phyloP scores from a whole-genome alignment of 2,888 invertebrate species.

The Acleris laterana region DNA sequence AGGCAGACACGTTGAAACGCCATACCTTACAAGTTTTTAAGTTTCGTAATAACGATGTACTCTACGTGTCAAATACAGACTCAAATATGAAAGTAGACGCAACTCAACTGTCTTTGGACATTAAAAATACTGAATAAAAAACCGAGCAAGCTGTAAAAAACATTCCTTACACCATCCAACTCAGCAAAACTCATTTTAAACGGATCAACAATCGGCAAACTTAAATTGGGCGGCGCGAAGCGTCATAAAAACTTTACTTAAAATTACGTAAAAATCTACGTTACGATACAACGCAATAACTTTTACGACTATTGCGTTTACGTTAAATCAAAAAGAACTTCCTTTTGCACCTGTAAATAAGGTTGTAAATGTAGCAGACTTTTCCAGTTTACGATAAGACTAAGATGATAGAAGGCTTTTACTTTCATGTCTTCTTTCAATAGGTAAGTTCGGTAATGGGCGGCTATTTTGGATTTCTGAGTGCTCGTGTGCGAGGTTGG shows the following conservation, averaged over 20 bases:
- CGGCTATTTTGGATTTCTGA: slow-evolving; percentile 12
- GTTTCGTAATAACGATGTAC: too few relatives aligned
- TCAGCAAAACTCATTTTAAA: slow-evolving; percentile 34
- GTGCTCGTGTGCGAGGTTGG: background rate
- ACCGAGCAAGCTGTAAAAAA: background rate
- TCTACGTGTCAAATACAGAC: too few relatives aligned
- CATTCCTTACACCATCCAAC: slow-evolving; percentile 4
- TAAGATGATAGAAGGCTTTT: slow-evolving; percentile 27
- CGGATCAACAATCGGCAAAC: slow-evolving; percentile 33
- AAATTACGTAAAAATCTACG: slow-evolving; percentile 63
- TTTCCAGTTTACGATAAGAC: slow-evolving; percentile 24
- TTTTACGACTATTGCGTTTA: slow-evolving; percentile 51
- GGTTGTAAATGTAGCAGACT: background rate
- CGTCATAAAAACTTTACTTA: slow-evolving; percentile 52
- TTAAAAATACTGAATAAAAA: too few relatives aligned
- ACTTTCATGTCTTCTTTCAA: slow-evolving; percentile 33
- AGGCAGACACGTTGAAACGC: too few relatives aligned
- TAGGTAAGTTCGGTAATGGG: slow-evolving; percentile 22
- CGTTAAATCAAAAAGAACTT: slow-evolving; percentile 17
- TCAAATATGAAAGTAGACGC: too few relatives aligned
- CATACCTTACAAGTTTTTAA: too few relatives aligned
- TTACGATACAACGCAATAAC: slow-evolving; percentile 59
- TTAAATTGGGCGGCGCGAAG: slow-evolving; percentile 34
- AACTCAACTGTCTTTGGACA: too few relatives aligned
- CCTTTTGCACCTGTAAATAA: slow-evolving; percentile 7